A percentile compares a stretch with the other conserved stretches of the same genome.
Conservation (phyloP, 2,888 invertebrate genomes). For the Orthosia gothica region DNA sequence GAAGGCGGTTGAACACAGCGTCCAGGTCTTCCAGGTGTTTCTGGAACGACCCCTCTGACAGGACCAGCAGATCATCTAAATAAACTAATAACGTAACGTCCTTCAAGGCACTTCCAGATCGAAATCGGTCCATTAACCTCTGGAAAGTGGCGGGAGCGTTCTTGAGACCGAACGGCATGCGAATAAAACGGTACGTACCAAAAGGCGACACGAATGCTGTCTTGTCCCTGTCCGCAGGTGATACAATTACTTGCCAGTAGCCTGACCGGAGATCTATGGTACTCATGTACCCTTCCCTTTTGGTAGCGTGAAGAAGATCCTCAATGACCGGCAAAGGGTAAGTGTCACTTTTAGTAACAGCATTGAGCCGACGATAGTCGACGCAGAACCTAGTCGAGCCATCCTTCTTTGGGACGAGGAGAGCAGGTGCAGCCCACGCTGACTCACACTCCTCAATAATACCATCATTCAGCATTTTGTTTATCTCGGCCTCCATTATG, state of each 20-base stretch:
- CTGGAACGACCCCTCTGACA: too few relatives aligned
- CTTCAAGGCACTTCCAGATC: neutral
- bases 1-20: too few relatives aligned
- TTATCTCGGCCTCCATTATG: constrained; percentile 9
- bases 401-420: constrained; percentile 10
- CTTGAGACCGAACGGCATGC: neutral
- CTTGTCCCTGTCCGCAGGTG: neutral
- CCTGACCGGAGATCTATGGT: constrained; percentile 6
- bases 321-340: constrained; percentile 23
- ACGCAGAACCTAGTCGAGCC: constrained; percentile 7
- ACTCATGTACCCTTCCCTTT: constrained; percentile 14
- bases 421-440: constrained; percentile 11
- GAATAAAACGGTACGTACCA: neutral
- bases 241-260: constrained; percentile 1
- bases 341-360: constrained; percentile 9
- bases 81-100: too few relatives aligned
- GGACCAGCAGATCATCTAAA: too few relatives aligned
- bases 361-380: constrained; percentile 13
- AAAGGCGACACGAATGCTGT: constrained; percentile 1
- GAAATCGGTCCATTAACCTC: constrained; percentile 2
- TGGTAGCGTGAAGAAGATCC: constrained; percentile 18
- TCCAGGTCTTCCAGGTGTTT: too few relatives aligned
- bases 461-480: constrained; percentile 15
- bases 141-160: neutral
- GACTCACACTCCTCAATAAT: constrained; percentile 16